Evolutionary conservation across 53 echinoderm and acorn worm genomes (phyloP), one percentile per base, ranked within the genome.

Genomic region (Arbacia lixula): DNA sequence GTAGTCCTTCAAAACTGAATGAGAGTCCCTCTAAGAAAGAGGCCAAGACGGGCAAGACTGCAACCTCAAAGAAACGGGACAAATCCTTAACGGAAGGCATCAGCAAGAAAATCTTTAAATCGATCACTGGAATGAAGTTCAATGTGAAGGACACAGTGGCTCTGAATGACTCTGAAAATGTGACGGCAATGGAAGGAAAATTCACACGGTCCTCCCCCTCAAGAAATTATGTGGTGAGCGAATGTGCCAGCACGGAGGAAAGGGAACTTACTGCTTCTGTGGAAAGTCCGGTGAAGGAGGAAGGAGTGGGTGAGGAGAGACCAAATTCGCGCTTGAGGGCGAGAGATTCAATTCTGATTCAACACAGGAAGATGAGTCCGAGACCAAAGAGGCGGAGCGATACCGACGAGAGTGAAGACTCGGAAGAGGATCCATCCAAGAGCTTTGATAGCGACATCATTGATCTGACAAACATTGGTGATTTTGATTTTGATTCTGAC

Each of bases 111-210:
- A 53, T 35, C 54, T 72, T 71, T 12, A 76, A 57, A 49, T 85
- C 91, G 3, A 50, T 86, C 36, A 89, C 84, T 12, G 83, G 83
- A 19, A 87, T 71, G 72, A 87, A 85, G 60, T 89, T 90, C 54
- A 87, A 85, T 58, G 87, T 90, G 35, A 93, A 66, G 30, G 93
- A 93, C 71, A 57, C 93, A 0, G 87, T 93, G 28, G 93, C 93
- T 6, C 53, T 87, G 5, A 77, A 84, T 43, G 90, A 93, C 35
- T 61, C 52, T 52, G 67, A 58, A 17, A 77, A 66, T 50, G 29
- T 49, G 21, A 84, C 20, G n/a, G 36, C 71, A 2, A 86, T 76
- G 2, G 78, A 87, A 26, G 87, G 79, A 27, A 87, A 90, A 60
- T 72, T 90, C n/a, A 38, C 90, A 2, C 76, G 90, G 28, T 79